Conservation (phyloP, 2,888 invertebrate species). For the Sphinx pinastri region DNA sequence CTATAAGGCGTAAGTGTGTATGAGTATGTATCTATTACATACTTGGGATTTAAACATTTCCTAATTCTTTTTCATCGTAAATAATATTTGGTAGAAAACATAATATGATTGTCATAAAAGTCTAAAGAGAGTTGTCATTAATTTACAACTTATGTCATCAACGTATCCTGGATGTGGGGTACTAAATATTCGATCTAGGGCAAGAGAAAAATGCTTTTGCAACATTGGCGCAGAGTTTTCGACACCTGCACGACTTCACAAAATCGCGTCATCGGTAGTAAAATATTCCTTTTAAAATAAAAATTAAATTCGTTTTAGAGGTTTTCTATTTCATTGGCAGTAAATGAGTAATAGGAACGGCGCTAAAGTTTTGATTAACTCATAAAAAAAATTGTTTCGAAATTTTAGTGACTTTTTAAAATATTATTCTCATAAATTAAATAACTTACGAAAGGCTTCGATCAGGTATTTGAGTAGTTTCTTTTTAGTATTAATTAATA, state of each 20-base stretch:
- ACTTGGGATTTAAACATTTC: too few species aligned
- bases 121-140: conserved; percentile 6
- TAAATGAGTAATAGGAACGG: background rate
- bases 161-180: background rate
- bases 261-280: background rate
- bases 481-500: too few species aligned
- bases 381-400: background rate
- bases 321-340: background rate
- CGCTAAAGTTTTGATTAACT: conserved; percentile 12
- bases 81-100: background rate
- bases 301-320: background rate
- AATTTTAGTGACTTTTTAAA: background rate
- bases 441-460: background rate
- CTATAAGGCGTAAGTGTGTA: too few species aligned
- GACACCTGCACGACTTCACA: background rate
- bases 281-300: background rate
- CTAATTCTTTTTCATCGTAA: too few species aligned
- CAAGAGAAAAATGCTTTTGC: background rate
- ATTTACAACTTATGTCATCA: background rate
- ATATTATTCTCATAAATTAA: background rate
- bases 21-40: too few species aligned
- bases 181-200: background rate
- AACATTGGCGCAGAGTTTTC: background rate
- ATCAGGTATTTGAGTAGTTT: background rate
- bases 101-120: background rate